Base-by-base conservation (phyloP, 1,140 invertebrate species). In the Papilio polyxenes region DNA sequence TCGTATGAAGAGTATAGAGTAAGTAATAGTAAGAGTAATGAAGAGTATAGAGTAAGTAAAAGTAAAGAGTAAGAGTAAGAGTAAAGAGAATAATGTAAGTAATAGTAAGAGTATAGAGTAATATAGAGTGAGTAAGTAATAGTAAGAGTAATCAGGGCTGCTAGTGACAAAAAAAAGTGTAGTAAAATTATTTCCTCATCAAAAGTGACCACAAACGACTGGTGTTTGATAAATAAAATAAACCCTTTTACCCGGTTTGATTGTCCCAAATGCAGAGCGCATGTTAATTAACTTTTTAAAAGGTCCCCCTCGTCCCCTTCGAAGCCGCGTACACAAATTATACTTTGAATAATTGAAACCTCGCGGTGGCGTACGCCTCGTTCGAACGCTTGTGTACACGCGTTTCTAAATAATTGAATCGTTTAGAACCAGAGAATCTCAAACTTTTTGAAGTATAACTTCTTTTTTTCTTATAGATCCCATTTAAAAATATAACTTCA, bases 241-340 rank as follows among this genome's bases (percentile, higher is more conserved):
- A 72, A 72, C 65, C 65, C 65, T 72, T 72, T 72, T 72, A 72
- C 65, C 31, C 65, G 65, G 65, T 72, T 72, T 37, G 65, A 72
- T 37, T 72, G 65, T 40, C 65, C 59, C 10, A 72, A 37, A 72
- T 72, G 31, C 65, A 72, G 65, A 31, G 65, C 31, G 65, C 13
- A 72, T 37, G 65, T 72, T 72, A 72, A 72, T 72, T 72, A 72
- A 72, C 65, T 72, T 72, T 72, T 72, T 72, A 72, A 72, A 72
- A 72, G 65, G 65, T 72, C 65, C 65, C 65, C 31, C 65, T 23
- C n/a, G n/a, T n/a, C 23, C 65, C 13, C 23, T 37, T 72, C 65
- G 31, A 72, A 15, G 65, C 65, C 31, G 65, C n/a, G 31, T 37
- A 72, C 65, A 37, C 65, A 72, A 72, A 72, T 72, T 72, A 72